Base-by-base conservation (phyloP, 1,140 invertebrate species). In the Adoxophyes honmai region DNA sequence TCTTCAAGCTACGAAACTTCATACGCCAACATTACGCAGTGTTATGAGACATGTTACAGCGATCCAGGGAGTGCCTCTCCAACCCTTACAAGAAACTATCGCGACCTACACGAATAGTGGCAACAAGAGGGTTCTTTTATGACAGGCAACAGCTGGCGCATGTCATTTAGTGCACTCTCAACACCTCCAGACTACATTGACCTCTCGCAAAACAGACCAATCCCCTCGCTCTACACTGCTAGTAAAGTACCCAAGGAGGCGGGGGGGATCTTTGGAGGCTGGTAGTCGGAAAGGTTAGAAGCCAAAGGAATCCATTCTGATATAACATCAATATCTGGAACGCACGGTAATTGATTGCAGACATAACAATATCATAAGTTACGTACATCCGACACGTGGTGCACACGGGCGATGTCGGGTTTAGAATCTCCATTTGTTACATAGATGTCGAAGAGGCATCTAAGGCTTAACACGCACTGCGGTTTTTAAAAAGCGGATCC, bases 101-200 rank as follows among this genome's bases (percentile, higher is more conserved):
- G 68, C 70, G 57, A 70, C 59, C 72, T 67, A 76, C 73, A 82
- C 68, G 69, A 74, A 63, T 77, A 73, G 69, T 73, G 65, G 63
- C 66, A 63, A 63, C 62, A 65, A 69, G 78, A 81, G 81, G 83
- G 81, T 83, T 57, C 72, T 87, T 81, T 86, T 85, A 83, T 87
- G 67, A 75, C 73, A 59, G 57, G 64, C 64, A 69, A 67, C 84
- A 87, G 77, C 81, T 87, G 83, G 74, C 77, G 77, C 68, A 55
- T 79, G 80, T 85, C 83, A 81, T 80, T 84, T 81, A 75, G 60
- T 78, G 73, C 75, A 78, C 66, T 70, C 68, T 70, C 58, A 64
- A 60, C 52, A 52, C 37, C 33, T 64, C 67, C 69, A 67, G 34
- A 58, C 5, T 64, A 53, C 64, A 18, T 67, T 55, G 62, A 66